Percentiles rank a stretch among this genome's conserved stretches.
These are phyloP conservation scores for Matsumyia berberina DNA, from an alignment of 2,888 invertebrate species.

Conservation along the genomic window DNA sequence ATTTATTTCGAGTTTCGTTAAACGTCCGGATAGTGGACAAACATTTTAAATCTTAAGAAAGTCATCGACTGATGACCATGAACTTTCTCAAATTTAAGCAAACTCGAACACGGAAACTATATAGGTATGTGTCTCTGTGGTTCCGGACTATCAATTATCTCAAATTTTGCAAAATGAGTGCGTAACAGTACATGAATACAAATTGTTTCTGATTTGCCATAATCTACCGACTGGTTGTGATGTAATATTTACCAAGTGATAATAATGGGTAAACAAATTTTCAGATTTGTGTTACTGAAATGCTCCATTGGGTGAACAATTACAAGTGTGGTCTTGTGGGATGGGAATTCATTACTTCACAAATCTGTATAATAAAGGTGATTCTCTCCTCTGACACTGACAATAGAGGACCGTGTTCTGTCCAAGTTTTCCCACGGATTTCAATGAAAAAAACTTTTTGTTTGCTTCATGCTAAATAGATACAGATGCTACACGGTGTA, in stretches of 20 bases:
- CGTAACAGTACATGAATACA: background rate
- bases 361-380: background rate
- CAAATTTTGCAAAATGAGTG: constrained; percentile 28
- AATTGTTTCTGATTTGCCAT: background rate
- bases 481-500: background rate
- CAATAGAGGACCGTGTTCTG: background rate
- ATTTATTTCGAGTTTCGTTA: too few species aligned
- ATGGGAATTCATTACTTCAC: too few species aligned
- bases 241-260: constrained; percentile 7
- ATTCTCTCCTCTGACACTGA: background rate
- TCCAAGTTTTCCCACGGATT: constrained; percentile 20
- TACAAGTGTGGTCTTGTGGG: background rate
- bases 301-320: background rate
- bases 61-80: constrained; percentile 14
- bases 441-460: background rate
- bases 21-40: too few species aligned
- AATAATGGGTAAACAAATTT: background rate
- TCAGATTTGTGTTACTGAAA: background rate
- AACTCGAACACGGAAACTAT: constrained; percentile 2
- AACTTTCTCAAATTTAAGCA: constrained; percentile 20
- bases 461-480: background rate
- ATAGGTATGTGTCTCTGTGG: constrained; percentile 12
- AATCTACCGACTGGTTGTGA: background rate
- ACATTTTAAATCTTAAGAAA: too few species aligned
- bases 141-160: constrained; percentile 39